Base-by-base conservation (phyloP, 2,888 invertebrate species). In the Lithophane leautieri region DNA sequence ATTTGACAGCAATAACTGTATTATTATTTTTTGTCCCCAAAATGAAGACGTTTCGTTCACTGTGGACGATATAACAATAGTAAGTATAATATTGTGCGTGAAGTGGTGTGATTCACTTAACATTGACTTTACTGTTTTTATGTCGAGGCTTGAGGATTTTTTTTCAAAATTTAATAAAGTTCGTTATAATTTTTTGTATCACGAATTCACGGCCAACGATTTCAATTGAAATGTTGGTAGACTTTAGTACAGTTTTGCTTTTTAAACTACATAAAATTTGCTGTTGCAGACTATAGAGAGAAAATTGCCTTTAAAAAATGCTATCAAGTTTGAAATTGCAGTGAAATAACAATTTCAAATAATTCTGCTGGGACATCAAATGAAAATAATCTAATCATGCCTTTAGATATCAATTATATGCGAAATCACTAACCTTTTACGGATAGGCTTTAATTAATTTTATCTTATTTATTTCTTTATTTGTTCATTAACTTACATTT, bases 1-100 rank as follows among this genome's bases (percentile, higher is more conserved):
- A 93, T 95, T 94, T 96, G 96, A 96, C 96, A 94, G 94, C 94
- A 95, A 95, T 96, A 95, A 95, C 93, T 93, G 94, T 94, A 95
- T 95, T 94, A 93, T 90, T 91, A n/a, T 92, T 95, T 95, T 94
- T 94, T 93, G 91, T 90, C 89, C 86, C 86, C 88, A 89, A 92
- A 89, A 95, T 96, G 93, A 93, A 96, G 96, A 94, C 90, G 92
- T 96, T 92, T 89, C 90, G 89, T 91, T 93, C 89, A 92, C 93
- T 90, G 90, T 90, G 85, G 85, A 86, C 84, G 90, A 89, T 91
- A 87, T 86, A 91, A 93, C 92, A 92, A 92, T 92, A 87, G 90
- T 86, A 85, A 87, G 90, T 86, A 85, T 88, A 87, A 89, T 90
- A 92, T 92, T 89, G 91, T 89, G 90, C 89, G 89, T 88, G 87